Evolutionary conservation across 2,797 vertebrate species (phyloP).

Genomic region (Pseudopleuronectes americanus): DNA sequence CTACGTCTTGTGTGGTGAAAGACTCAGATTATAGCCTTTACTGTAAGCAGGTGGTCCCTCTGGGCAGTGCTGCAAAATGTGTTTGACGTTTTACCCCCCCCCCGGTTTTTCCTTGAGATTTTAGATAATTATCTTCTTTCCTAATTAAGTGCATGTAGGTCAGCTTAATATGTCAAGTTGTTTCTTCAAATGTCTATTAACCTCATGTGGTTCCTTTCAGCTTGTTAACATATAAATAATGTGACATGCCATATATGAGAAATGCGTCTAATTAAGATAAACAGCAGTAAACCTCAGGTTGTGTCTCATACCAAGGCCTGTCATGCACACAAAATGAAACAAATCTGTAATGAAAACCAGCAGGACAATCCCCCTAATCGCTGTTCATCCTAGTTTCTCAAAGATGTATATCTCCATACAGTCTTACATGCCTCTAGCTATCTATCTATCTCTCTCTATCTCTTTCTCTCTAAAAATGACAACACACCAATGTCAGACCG

Average conservation of each 20-base stretch:
- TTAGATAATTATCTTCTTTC: too few relatives aligned
- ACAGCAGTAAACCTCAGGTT: neutral
- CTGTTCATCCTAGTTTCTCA: neutral
- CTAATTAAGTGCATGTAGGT: neutral
- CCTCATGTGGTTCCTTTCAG: neutral
- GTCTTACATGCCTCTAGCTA: neutral
- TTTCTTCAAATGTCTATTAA: neutral
- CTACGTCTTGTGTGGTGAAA: too few relatives aligned
- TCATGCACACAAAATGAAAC: neutral
- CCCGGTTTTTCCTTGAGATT: neutral
- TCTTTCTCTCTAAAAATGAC: neutral
- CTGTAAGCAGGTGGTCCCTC: too few relatives aligned
- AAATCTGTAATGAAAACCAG: neutral
- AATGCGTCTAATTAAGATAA: constrained; percentile 1
- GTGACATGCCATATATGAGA: neutral
- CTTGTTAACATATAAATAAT: neutral
- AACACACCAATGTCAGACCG: too few relatives aligned
- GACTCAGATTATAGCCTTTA: too few relatives aligned
- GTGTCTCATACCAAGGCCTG: neutral
- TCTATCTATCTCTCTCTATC: too few relatives aligned
- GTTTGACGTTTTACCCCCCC: neutral
- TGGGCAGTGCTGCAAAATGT: too few relatives aligned
- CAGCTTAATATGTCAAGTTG: constrained; percentile 14
- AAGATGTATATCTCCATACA: neutral
- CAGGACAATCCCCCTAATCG: neutral